These are phyloP conservation scores for Anser cygnoides DNA, from an alignment of 2,113 vertebrate species.

Conservation along the genomic window DNA sequence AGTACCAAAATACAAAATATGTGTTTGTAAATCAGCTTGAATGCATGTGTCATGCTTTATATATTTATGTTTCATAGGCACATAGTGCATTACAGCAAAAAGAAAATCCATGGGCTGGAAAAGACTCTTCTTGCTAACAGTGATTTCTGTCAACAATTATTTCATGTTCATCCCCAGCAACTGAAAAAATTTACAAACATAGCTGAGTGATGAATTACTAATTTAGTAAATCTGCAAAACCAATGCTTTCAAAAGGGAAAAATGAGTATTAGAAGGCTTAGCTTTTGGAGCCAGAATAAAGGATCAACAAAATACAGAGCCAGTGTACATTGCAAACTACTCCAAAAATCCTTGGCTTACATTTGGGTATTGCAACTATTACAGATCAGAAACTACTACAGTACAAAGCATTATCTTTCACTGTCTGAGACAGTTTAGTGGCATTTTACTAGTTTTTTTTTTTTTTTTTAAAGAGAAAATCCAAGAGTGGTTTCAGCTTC, in stretches of 20 bases:
- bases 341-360: conserved; percentile 69
- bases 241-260: conserved; percentile 44
- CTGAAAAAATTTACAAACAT: conserved; percentile 58
- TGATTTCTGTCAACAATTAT: conserved; percentile 58
- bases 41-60: conserved; percentile 1
- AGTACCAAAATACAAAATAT: conserved; percentile 21
- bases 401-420: conserved; percentile 26
- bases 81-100: background rate
- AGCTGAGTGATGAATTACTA: conserved; percentile 59
- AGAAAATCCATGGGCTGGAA: conserved; percentile 22
- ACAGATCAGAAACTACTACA: conserved; percentile 21
- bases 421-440: background rate
- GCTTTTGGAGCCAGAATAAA: conserved; percentile 58
- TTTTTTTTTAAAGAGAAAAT: background rate
- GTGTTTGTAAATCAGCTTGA: conserved; percentile 40
- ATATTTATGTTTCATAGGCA: conserved; percentile 18
- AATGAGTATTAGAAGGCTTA: conserved; percentile 59
- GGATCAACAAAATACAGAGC: conserved; percentile 54
- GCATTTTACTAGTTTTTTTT: background rate
- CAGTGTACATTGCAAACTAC: conserved; percentile 53
- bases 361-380: background rate
- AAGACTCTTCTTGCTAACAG: conserved; percentile 24
- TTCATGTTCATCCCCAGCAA: conserved; percentile 39
- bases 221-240: conserved; percentile 69
- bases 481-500: background rate